Base-by-base conservation (phyloP, 1,140 invertebrate genomes). In the Tetranychus urticae region DNA sequence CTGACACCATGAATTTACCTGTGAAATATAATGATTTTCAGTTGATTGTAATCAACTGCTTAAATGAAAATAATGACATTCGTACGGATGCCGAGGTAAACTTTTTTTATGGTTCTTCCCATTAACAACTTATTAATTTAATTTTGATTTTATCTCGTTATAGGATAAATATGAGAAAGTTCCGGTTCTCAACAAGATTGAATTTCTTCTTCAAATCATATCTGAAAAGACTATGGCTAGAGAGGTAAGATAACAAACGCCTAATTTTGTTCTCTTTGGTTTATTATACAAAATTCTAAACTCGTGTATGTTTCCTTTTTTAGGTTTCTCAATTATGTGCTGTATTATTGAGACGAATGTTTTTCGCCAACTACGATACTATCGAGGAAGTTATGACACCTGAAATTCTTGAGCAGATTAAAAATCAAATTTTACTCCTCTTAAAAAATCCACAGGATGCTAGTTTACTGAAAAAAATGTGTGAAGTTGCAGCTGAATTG, bases 401-500 rank as follows among this genome's bases (percentile, higher is more conserved):
- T 36, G 87, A 93, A 68, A 80, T 81, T 61, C 86, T 93, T 71
- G 75, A 75, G 34, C 81, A 86, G 67, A 77, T 97, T 33, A 85
- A 92, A 70, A 80, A 83, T 66, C 84, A 94, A 71, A 78, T 97
- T 56, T 76, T 98, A 23, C 67, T 83, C 34, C 81, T 82, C 33
- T 79, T 97, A 50, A 83, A 85, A 69, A 85, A 89, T 69, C 82
- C 89, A 66, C 79, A 75, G 36, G 80, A 84, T 56, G 66, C 70
- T 4, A 74, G 78, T 63, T 76, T 97, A 54, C 76, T 89, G 64
- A 83, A 86, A 62, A 97, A 96, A 77, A 77, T 92, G 34, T 94
- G 89, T 72, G 94, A 99, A 73, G 82, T 92, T 59, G 82, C 85
- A 50, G 85, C 92, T 39, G 94, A 98, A 77, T 78, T 97, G 37